Percentiles rank a stretch among this genome's conserved stretches.
Conservation (phyloP, 2,113 vertebrate genomes). For the Paracanthobrama guichenoti region DNA sequence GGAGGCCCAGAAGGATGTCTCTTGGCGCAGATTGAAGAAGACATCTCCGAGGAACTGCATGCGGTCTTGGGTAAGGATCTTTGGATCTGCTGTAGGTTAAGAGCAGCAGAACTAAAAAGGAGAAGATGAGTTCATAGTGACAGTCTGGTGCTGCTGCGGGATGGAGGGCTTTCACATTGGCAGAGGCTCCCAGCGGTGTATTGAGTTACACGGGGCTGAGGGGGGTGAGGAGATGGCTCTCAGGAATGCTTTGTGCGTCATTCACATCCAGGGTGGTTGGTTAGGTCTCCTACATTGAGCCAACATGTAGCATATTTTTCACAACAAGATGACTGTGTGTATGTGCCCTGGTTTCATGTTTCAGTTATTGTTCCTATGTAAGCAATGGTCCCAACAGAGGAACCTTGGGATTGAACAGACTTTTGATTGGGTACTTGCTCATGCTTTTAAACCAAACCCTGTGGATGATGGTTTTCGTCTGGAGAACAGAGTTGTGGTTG, state of each 20-base stretch:
- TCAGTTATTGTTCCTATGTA: constrained; percentile 54
- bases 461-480: not conserved
- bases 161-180: constrained; percentile 15
- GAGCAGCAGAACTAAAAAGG: not conserved
- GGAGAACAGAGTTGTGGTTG: not conserved
- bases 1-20: constrained; percentile 57
- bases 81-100: not conserved
- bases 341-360: constrained; percentile 55
- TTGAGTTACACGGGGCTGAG: constrained; percentile 60
- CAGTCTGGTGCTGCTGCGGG: constrained; percentile 4
- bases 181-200: constrained; percentile 44
- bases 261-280: constrained; percentile 53
- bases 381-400: not conserved
- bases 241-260: constrained; percentile 70
- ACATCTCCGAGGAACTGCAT: constrained; percentile 68
- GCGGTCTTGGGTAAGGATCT: constrained; percentile 67
- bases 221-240: constrained; percentile 58
- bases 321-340: constrained; percentile 40
- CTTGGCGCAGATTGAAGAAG: constrained; percentile 69
- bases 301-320: constrained; percentile 61
- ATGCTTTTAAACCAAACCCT: not conserved
- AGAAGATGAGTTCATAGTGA: constrained; percentile 5
- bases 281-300: constrained; percentile 60
- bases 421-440: not conserved
- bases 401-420: constrained; percentile 8